phyloP scores from a whole-genome alignment of 2,888 invertebrate genomes.

The Epistrophe eligans region DNA sequence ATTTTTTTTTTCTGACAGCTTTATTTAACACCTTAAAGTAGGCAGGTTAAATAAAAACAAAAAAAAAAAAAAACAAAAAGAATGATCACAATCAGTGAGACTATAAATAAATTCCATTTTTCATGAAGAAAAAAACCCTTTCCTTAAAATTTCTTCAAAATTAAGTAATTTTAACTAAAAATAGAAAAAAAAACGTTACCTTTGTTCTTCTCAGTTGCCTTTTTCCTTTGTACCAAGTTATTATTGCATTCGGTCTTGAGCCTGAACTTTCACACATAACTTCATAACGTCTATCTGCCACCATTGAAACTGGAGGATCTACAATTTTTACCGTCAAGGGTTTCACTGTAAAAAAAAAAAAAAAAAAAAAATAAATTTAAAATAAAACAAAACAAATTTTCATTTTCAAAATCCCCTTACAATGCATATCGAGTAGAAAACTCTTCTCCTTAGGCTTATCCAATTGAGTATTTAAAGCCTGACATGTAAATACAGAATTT shows the following conservation, averaged over 20 bases:
- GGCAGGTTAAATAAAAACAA: background rate
- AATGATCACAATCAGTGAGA: background rate
- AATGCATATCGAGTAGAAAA: conserved; percentile 90
- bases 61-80: background rate
- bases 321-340: conserved; percentile 92
- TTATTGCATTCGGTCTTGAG: conserved; percentile 92
- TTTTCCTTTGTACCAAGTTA: conserved; percentile 96
- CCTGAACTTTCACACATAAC: conserved; percentile 93
- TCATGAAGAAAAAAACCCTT: background rate
- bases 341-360: conserved; percentile 86
- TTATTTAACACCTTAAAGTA: conserved; percentile 21
- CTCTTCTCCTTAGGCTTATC: conserved; percentile 91
- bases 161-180: background rate
- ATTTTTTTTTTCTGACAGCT: conserved; percentile 11
- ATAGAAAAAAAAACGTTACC: conserved; percentile 85
- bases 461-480: conserved; percentile 93
- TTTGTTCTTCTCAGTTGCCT: conserved; percentile 91
- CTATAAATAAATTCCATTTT: too few relatives aligned
- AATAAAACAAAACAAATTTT: conserved; percentile 26
- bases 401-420: conserved; percentile 86
- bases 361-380: conserved; percentile 56
- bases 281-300: conserved; percentile 93
- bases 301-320: conserved; percentile 88
- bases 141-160: background rate
- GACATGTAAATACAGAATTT: conserved; percentile 94